These are phyloP conservation scores for Baryphthengus martii DNA, from an alignment of 2,113 vertebrate species.

Conservation along the genomic window DNA sequence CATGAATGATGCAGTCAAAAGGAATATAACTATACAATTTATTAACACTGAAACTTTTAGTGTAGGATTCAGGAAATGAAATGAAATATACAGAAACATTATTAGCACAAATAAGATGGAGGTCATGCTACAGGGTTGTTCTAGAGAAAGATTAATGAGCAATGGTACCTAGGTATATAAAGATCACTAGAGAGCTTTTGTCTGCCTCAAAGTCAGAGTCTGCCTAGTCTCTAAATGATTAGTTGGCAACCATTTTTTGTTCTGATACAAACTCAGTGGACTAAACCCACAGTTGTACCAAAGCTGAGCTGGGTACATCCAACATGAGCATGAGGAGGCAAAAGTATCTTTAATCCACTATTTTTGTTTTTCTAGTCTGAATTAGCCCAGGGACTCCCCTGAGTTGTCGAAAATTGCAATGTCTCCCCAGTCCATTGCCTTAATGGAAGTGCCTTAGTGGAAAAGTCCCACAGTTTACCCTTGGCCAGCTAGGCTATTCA, in stretches of 20 bases:
- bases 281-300: neutral
- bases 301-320: neutral
- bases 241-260: constrained; percentile 16
- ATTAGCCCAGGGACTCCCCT: neutral
- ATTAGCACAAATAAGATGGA: constrained; percentile 39
- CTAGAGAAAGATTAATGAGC: constrained; percentile 48
- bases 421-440: neutral
- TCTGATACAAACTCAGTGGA: constrained; percentile 10
- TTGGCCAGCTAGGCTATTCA: neutral
- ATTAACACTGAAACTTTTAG: neutral
- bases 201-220: neutral
- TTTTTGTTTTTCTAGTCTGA: neutral
- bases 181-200: constrained; percentile 50
- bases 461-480: neutral
- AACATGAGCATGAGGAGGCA: neutral
- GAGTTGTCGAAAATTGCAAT: neutral
- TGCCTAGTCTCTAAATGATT: constrained; percentile 15
- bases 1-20: constrained; percentile 4
- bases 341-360: neutral
- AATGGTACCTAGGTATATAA: constrained; percentile 24
- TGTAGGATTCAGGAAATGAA: neutral
- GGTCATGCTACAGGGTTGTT: constrained; percentile 39
- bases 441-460: neutral
- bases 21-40: neutral
- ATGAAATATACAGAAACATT: constrained; percentile 5